Base-by-base conservation (phyloP, 2,888 invertebrate genomes). In the Chironomus tentans region DNA sequence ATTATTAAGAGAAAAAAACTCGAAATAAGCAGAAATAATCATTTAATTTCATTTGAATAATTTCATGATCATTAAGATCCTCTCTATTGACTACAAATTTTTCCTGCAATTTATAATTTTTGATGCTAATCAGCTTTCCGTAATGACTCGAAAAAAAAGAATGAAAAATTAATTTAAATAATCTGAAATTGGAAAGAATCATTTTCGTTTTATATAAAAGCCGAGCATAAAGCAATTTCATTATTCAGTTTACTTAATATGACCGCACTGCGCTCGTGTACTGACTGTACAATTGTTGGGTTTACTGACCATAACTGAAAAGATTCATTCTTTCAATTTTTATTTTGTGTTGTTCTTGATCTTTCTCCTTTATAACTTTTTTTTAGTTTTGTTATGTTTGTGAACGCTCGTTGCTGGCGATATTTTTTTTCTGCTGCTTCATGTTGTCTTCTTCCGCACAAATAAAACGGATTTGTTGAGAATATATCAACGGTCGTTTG, bases 381-480 rank as follows among this genome's bases (percentile, higher is more conserved):
- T 56, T 56, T 28, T 28, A 3, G 12, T 50, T n/a, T n/a, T n/a
- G 13, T 65, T 18, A 62, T 18, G 2, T 62, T n/a, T 62, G 15
- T 62, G 62, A 21, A 65, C 65, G 13, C 56, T 56, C 56, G 18
- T 56, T 18, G 56, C 56, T 56, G 56, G 56, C 56, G 56, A 56
- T 56, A 38, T 38, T 38, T 38, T 38, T 38, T 38, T 38, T 38
- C 10, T 28, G 10, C 4, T 18, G 15, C 56, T 18, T 56, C 6
- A 56, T 56, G 56, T 56, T 56, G n/a, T 15, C 18, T 18, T 56
- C 56, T 56, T 56, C 56, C 56, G 56, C 24, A 65, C 65, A 68
- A 28, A 71, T 10, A 38, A 38, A 74, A 74, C 21, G 13, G 74
- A 21, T n/a, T n/a, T n/a, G n/a, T n/a, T n/a, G n/a, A n/a, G n/a